Base-by-base conservation (phyloP, 2,888 invertebrate species). In the Pandemis heparana region DNA sequence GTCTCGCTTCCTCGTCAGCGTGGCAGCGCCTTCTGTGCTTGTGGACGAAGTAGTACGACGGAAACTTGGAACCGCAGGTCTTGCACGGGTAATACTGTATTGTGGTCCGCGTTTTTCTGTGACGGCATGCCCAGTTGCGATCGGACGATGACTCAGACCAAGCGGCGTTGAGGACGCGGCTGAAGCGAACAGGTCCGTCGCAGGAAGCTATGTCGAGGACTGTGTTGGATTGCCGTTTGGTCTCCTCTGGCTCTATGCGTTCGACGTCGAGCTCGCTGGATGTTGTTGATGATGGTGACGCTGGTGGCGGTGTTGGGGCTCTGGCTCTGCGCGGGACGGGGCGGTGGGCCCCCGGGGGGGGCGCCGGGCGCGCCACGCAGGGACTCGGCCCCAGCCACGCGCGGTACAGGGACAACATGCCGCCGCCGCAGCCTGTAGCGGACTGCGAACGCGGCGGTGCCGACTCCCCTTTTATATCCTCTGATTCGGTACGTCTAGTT, bases 71-170 rank as follows among this genome's bases (percentile, higher is more conserved):
- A 23, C 98, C 98, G 89, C 98, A 98, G 0, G 97, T 98, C 91
- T 98, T 98, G 91, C 98, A 98, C 0, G 98, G 98, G 90, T 98
- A 98, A 92, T 98, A 98, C 88, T 98, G 98, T 0, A 98, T 96
- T 83, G 98, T 96, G 88, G 97, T 95, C 69, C 90, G 82, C 95
- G 91, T 96, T 86, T 98, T 98, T 80, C 97, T 96, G 83, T 97
- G 98, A 82, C 98, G 97, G 87, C 98, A 97, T 80, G 97, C 96
- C 82, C 97, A 97, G 87, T 97, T 97, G 86, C 98, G 97, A 64
- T 83, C 91, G n/a, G 84, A 80, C n/a, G 82, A 78, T 7, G 77
- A 78, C 71, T 87, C 90, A 51, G 80, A 96, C 92, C 98, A 98
- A 74, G 97, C 97, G 66, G 96, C 96, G 92, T 98, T 98, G 2